Evolutionary conservation across 1,140 invertebrate genomes (phyloP).

Genomic region (Gyrodactylus bullatarudis): DNA sequence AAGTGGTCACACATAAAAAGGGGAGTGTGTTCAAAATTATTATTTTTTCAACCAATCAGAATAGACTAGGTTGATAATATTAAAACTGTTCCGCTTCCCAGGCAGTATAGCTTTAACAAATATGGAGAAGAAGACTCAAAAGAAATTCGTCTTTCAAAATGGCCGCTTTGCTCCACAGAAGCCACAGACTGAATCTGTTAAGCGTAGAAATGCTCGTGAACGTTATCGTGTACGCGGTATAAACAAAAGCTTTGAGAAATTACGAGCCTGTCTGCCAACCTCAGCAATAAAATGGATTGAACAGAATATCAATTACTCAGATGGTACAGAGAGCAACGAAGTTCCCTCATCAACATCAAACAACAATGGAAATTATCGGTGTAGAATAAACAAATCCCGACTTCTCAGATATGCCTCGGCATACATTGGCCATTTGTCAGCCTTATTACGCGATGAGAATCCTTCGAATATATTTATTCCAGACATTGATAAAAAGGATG

Average conservation of each 20-base stretch:
- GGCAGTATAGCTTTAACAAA: no score
- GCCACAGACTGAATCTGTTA: neutral
- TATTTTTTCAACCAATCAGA: no score
- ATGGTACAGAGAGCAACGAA: neutral
- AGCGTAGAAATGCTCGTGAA: neutral
- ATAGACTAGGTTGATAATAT: no score
- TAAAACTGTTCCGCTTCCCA: no score
- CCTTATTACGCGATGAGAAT: neutral
- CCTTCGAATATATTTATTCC: no score
- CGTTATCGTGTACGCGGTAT: neutral
- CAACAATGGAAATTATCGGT: neutral
- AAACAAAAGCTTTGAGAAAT: neutral
- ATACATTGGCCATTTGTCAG: neutral
- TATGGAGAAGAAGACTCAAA: no score
- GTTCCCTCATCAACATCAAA: no score
- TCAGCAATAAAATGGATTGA: neutral
- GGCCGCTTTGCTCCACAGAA: conserved; percentile 10
- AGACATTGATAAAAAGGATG: no score
- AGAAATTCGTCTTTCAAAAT: neutral
- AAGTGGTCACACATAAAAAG: no score
- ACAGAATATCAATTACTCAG: neutral
- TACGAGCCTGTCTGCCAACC: neutral
- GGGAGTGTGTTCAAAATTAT: no score
- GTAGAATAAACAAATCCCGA: neutral
- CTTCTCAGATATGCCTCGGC: neutral